A percentile compares a stretch with the other conserved stretches of the same genome.
These are phyloP conservation scores for Sminthopsis crassicaudata DNA, from an alignment of 2,113 vertebrate genomes.

Conservation along the genomic window DNA sequence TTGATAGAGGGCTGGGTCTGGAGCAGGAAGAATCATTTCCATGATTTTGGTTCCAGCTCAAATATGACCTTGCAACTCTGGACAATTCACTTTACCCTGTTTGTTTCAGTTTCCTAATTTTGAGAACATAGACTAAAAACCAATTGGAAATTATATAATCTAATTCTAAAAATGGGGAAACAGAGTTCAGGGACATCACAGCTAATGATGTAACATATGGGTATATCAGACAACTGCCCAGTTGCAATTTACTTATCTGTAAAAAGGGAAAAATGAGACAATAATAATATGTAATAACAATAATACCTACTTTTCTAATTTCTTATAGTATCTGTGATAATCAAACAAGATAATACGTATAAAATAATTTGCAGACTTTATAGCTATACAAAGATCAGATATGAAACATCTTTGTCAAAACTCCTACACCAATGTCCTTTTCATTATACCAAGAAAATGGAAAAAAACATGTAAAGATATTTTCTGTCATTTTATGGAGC, in stretches of 20 bases:
- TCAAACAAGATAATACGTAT: background rate
- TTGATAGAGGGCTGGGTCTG: background rate
- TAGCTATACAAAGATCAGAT: background rate
- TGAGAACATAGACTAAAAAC: too few species aligned
- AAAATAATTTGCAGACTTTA: background rate
- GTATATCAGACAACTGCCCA: constrained; percentile 6
- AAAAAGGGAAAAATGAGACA: background rate
- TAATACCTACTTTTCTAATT: background rate
- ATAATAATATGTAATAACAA: background rate
- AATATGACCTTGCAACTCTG: background rate
- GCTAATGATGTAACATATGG: constrained; percentile 1
- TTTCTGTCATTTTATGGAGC: background rate
- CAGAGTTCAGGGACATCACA: background rate
- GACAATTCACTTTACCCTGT: background rate
- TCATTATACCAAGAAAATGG: background rate
- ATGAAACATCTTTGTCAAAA: background rate
- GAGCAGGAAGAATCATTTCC: background rate
- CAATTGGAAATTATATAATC: too few species aligned
- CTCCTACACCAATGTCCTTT: background rate
- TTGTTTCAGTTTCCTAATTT: background rate
- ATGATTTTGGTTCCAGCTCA: background rate
- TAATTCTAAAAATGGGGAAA: background rate
- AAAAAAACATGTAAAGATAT: background rate
- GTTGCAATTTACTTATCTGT: background rate
- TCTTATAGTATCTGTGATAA: background rate